A percentile compares a stretch with the other conserved stretches of the same genome.
Conservation (phyloP, 2,797 vertebrate species). For the Octomys mimax region DNA sequence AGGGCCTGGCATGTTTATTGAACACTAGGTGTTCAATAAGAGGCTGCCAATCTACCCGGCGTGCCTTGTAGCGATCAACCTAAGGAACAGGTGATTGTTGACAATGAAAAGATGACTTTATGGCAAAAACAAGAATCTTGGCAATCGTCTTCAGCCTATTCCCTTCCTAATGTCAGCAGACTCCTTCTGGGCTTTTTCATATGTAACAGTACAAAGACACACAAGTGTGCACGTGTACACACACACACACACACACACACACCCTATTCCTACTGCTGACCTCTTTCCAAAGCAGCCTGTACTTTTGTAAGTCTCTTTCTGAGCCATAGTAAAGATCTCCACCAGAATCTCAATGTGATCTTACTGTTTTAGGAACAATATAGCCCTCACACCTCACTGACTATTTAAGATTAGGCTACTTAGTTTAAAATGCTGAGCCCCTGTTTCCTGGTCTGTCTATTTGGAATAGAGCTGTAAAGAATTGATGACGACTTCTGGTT, state of each 20-base stretch:
- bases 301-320: neutral
- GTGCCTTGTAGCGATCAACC: neutral
- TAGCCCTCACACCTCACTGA: neutral
- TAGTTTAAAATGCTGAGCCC: neutral
- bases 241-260: neutral
- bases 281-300: conserved; percentile 27
- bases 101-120: neutral
- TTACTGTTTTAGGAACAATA: neutral
- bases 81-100: neutral
- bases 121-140: neutral
- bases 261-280: neutral
- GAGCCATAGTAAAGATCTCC: neutral
- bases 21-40: conserved; percentile 2
- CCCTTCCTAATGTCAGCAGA: neutral
- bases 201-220: neutral
- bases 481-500: neutral
- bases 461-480: neutral
- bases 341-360: neutral
- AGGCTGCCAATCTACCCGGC: neutral
- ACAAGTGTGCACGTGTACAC: neutral
- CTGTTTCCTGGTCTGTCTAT: neutral
- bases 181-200: neutral
- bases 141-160: neutral
- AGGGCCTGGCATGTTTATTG: neutral
- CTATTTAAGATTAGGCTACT: neutral